phyloP scores from a whole-genome alignment of 2,113 vertebrate genomes.

The Macaca fascicularis region T2T-MFA8v1.1 NC_088388.1:103887001-103887500 shows the following conservation, averaged over 20 bases:
- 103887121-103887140: background rate
- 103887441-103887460: background rate
- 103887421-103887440: background rate
- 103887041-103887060: background rate
- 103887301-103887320: background rate
- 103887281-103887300: background rate
- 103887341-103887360: background rate
- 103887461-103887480: background rate
- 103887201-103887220: background rate
- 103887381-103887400: background rate
- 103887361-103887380: background rate
- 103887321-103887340: background rate
- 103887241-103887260: background rate
- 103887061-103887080: accelerated
- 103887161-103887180: background rate
- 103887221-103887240: background rate
- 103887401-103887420: background rate
- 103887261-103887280: background rate
- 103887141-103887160: background rate
- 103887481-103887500: background rate
- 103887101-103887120: background rate
- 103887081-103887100: background rate
- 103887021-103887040: background rate
- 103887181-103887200: background rate
- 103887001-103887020: background rate